These are phyloP conservation scores for Achroia grisella DNA, from an alignment of 1,140 invertebrate genomes.

Conservation along the genomic window DNA sequence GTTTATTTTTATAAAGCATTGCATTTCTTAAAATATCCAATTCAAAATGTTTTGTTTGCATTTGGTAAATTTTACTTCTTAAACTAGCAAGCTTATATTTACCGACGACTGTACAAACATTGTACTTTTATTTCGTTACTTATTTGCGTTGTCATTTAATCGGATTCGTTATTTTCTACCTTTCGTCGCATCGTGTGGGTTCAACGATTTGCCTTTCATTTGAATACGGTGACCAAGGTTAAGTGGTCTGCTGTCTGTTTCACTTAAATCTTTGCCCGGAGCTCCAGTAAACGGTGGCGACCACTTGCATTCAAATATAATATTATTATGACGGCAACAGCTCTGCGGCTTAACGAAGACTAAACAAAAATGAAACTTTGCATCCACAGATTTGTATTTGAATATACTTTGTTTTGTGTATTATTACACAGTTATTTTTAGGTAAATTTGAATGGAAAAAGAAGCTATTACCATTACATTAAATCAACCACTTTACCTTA, in stretches of 20 bases:
- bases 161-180: conserved; percentile 20
- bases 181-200: conserved; percentile 22
- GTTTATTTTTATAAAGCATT: too few species aligned
- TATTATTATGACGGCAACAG: conserved; percentile 39
- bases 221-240: conserved; percentile 56
- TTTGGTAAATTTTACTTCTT: too few species aligned
- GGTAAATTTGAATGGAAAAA: too few species aligned
- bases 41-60: too few species aligned
- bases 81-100: neutral
- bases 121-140: conserved; percentile 15
- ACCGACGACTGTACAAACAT: conserved; percentile 2
- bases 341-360: conserved; percentile 29
- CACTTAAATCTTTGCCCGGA: conserved; percentile 49
- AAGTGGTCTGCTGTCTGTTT: conserved; percentile 56
- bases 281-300: conserved; percentile 39
- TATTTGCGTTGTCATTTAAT: conserved; percentile 21
- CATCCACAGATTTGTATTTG: neutral
- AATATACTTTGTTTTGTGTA: neutral
- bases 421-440: neutral
- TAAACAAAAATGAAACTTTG: conserved; percentile 25
- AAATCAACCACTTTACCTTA: too few species aligned
- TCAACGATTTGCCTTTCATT: conserved; percentile 44
- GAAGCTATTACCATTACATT: too few species aligned
- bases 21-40: too few species aligned
- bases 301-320: conserved; percentile 40